These are phyloP conservation scores for Gymnoscelis rufifasciata DNA, from an alignment of 2,888 invertebrate species.

Conservation along the genomic window DNA sequence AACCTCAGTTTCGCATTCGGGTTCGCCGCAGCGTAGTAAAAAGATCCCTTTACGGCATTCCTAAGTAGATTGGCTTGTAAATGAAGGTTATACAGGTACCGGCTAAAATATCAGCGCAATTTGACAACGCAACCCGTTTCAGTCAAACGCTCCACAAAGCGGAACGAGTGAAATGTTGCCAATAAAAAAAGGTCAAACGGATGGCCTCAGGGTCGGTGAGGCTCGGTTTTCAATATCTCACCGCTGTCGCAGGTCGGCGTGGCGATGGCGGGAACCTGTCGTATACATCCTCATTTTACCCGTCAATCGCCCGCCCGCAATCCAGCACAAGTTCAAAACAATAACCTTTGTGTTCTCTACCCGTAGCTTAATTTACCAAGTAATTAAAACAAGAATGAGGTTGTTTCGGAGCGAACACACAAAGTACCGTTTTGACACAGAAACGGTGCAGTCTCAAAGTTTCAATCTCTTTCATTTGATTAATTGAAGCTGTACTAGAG, in stretches of 20 bases:
- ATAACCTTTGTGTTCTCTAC: conserved; percentile 26
- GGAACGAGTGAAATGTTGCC: conserved; percentile 71
- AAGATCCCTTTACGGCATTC: conserved; percentile 47
- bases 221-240: conserved; percentile 73
- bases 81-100: conserved; percentile 52
- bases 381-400: conserved; percentile 30
- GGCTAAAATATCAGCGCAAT: conserved; percentile 62
- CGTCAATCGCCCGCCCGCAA: conserved; percentile 55
- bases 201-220: conserved; percentile 58
- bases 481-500: conserved; percentile 12
- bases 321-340: conserved; percentile 35
- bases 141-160: conserved; percentile 64
- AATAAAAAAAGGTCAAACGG: conserved; percentile 72
- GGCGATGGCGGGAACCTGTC: conserved; percentile 42
- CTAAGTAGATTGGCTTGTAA: conserved; percentile 47
- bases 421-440: conserved; percentile 23
- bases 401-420: conserved; percentile 27
- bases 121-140: conserved; percentile 65
- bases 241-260: conserved; percentile 44
- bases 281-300: conserved; percentile 59
- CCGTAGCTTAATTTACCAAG: conserved; percentile 28
- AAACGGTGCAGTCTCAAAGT: conserved; percentile 18
- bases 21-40: conserved; percentile 35
- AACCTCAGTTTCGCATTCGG: conserved; percentile 31
- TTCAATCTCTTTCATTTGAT: conserved; percentile 17